Conservation (phyloP, 2,797 vertebrate genomes). For the Crenichthys baileyi region DNA sequence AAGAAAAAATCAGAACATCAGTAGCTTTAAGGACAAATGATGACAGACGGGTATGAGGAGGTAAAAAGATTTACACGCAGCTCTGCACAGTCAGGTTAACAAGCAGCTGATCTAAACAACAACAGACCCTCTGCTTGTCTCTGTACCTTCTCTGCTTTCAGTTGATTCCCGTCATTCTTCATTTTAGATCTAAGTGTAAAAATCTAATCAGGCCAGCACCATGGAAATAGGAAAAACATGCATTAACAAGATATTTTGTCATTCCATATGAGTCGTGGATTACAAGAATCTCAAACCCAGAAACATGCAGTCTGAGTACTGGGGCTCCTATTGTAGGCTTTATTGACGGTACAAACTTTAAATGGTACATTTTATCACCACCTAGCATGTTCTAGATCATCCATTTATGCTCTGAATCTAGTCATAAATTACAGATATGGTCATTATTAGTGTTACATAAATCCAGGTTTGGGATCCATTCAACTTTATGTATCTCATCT, state of each 20-base stretch:
- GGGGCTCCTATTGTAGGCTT: not conserved
- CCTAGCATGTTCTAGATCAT: not conserved
- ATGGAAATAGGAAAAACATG: conserved; percentile 1
- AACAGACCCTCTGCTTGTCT: conserved; percentile 39
- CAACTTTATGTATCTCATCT: not conserved
- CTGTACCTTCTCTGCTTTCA: not conserved
- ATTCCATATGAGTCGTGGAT: not conserved
- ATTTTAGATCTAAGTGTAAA: conserved; percentile 20
- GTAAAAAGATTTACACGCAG: conserved; percentile 28
- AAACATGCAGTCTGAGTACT: not conserved
- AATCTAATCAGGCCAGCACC: conserved; percentile 32
- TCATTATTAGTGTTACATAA: not conserved
- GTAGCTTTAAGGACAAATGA: conserved; percentile 85
- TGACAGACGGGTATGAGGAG: conserved; percentile 58
- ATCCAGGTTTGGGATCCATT: not conserved
- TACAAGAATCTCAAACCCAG: not conserved
- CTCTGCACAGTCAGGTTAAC: conserved; percentile 65
- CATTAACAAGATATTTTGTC: conserved; percentile 5
- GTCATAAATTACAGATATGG: not conserved
- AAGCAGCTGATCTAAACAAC: conserved; percentile 72
- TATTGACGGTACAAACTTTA: conserved; percentile 2
- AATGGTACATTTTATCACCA: conserved; percentile 1
- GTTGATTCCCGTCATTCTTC: not conserved
- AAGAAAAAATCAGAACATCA: conserved; percentile 42
- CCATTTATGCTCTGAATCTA: not conserved